Evolutionary conservation across 2,113 vertebrate genomes (phyloP), one percentile per base, ranked within the genome.

Genomic region (Dipodomys ordii): DNA sequence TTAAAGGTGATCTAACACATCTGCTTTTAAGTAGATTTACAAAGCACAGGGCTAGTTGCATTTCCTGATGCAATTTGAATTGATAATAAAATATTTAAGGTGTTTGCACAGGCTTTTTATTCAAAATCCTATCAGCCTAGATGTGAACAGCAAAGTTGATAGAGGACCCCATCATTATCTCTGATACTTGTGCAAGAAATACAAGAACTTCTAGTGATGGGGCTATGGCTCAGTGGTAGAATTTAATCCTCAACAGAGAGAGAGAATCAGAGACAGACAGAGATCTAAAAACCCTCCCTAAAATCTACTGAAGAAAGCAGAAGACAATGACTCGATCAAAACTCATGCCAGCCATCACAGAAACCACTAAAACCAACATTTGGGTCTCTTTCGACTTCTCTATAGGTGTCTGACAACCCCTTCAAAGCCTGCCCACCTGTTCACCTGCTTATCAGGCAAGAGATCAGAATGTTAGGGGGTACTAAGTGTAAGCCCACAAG

Each of bases 1-100:
- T 15, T n/a, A 65, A 88, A 84, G 88, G 1, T 35, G 32, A 72
- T 22, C 62, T 1, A 32, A 39, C 4, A 35, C 35, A 39, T 92
- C 81, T 76, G 79, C 80, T 88, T 95, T 87, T 72, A 77, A 53
- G 60, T 73, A 86, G 49, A 49, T 49, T 49, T 49, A 49, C 49
- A 85, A 2, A 83, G 35, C 13, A 27, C 15, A 7, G 90, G 35
- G 30, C 20, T 80, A 93, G 68, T 57, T n/a, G 46, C 4, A 76
- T 68, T 35, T 23, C 91, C 15, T 83, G n/a, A 4, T 39, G 39
- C 39, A 35, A 8, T 74, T 76, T 67, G 64, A 49, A 91, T 53
- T 64, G 76, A 92, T 1, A 72, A 57, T 87, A 53, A 90, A 39
- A 94, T 44, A 46, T n/a, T 19, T 76, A 80, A 76, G 46, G 25